These are phyloP conservation scores for Polyodon spathula DNA, from an alignment of 2,113 vertebrate genomes.

Conservation along the genomic window DNA sequence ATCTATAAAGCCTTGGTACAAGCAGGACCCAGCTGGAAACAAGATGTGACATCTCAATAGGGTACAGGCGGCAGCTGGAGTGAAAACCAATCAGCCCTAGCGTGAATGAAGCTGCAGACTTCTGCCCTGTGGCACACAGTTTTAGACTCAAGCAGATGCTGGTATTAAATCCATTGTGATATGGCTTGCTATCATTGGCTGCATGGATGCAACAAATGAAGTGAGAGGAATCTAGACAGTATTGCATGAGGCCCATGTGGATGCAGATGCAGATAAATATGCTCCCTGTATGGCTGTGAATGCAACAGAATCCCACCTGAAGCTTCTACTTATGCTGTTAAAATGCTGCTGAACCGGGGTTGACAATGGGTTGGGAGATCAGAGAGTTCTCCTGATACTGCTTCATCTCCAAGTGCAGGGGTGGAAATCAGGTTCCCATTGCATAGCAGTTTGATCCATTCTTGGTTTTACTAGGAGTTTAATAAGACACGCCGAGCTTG, in stretches of 20 bases:
- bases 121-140: slow-evolving; percentile 1
- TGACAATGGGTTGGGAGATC: neutral
- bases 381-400: neutral
- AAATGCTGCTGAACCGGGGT: neutral
- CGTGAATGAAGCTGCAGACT: neutral
- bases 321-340: slow-evolving; percentile 1
- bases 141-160: slow-evolving; percentile 12
- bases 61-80: neutral
- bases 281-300: neutral
- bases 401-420: no score
- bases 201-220: slow-evolving; percentile 1
- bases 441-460: no score
- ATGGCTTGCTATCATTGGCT: neutral
- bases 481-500: no score
- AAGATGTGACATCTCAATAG: slow-evolving; percentile 9
- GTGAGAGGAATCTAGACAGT: neutral
- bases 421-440: no score
- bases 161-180: slow-evolving; percentile 1
- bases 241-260: neutral
- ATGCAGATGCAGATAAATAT: no score
- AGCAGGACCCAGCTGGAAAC: slow-evolving; percentile 5
- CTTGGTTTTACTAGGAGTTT: no score
- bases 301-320: neutral
- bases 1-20: neutral
- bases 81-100: neutral